Conservation (phyloP, 2,797 vertebrate species). For the Poecile montanus region DNA sequence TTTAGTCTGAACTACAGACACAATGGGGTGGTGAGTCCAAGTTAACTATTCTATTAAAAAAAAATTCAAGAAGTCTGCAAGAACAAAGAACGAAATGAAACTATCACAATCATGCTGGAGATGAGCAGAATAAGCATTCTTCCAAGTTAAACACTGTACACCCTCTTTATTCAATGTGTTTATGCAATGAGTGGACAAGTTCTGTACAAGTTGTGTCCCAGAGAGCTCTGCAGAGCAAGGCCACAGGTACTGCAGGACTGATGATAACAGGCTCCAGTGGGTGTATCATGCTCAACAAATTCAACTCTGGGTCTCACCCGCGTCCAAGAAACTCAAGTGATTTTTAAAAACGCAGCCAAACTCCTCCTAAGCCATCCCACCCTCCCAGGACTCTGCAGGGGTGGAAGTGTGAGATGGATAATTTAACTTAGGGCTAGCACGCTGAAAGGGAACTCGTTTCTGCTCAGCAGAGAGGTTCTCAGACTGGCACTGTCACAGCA, state of each 20-base stretch:
- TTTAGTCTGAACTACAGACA: not conserved
- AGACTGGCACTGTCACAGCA: not conserved
- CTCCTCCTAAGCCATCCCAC: not conserved
- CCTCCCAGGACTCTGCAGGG: not conserved
- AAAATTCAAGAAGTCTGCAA: not conserved
- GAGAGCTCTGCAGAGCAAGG: not conserved
- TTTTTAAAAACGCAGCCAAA: not conserved
- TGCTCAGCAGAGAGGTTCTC: not conserved
- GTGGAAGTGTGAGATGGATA: not conserved
- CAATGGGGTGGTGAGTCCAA: not conserved
- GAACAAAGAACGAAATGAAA: not conserved
- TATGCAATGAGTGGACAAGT: not conserved
- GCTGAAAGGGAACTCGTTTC: not conserved
- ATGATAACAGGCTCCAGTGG: not conserved
- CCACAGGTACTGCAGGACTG: rapidly evolving
- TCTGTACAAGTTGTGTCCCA: not conserved
- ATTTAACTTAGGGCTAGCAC: not conserved
- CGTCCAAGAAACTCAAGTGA: not conserved
- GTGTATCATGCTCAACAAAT: not conserved
- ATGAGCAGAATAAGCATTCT: not conserved
- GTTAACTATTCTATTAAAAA: not conserved
- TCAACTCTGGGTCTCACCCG: rapidly evolving
- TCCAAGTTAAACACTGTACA: not conserved
- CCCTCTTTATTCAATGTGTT: not conserved
- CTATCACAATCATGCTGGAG: not conserved